Evolutionary conservation across 2,888 invertebrate genomes (phyloP).

Genomic region (Cryptops parisi): DNA sequence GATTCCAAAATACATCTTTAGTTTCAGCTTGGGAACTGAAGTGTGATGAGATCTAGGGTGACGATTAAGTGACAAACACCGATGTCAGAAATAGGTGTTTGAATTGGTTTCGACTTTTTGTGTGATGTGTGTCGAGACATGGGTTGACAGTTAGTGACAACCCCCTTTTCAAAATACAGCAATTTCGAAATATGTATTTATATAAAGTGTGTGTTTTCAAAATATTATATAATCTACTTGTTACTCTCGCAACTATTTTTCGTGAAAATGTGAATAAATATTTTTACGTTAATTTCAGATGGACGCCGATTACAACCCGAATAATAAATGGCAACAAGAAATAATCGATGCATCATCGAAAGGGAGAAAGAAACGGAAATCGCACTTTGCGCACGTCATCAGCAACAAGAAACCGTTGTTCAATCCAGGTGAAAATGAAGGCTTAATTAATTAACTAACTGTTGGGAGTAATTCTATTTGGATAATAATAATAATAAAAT

Average conservation of each 20-base stretch:
- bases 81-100: too few relatives aligned
- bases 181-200: not conserved
- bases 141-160: too few relatives aligned
- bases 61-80: too few relatives aligned
- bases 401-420: constrained; percentile 65
- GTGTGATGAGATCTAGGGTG: too few relatives aligned
- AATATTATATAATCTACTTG: not conserved
- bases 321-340: constrained; percentile 40
- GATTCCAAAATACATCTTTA: too few relatives aligned
- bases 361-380: constrained; percentile 43
- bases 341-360: constrained; percentile 36
- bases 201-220: not conserved
- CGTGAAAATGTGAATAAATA: not conserved
- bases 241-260: too few relatives aligned
- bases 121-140: too few relatives aligned
- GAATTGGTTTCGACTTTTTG: too few relatives aligned
- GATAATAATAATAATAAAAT: not conserved
- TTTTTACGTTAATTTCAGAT: constrained; percentile 42
- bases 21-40: too few relatives aligned
- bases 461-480: not conserved
- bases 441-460: not conserved
- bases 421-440: constrained; percentile 45
- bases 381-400: constrained; percentile 59
- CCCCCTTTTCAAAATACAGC: too few relatives aligned
- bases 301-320: constrained; percentile 72